Evolutionary conservation across 2,888 invertebrate species (phyloP).

Genomic region (Sesamia inferens): DNA sequence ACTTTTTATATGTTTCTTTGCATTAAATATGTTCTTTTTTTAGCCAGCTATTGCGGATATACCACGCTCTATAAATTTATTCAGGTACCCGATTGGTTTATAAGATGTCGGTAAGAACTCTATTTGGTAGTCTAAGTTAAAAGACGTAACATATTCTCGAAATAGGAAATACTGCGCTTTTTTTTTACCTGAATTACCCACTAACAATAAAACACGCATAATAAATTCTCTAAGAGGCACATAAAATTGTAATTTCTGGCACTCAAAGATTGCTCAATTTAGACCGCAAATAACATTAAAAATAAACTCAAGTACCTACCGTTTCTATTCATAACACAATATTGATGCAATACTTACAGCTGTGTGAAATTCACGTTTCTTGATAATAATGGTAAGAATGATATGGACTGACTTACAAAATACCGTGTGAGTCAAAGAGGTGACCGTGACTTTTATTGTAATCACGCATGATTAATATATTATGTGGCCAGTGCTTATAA

Average conservation of each 20-base stretch:
- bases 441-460: slow-evolving; percentile 53
- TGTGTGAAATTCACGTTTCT: slow-evolving; percentile 56
- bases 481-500: slow-evolving; percentile 4
- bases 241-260: slow-evolving; percentile 3
- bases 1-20: slow-evolving; percentile 33
- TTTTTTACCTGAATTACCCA: background rate
- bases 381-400: slow-evolving; percentile 43
- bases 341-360: slow-evolving; percentile 35
- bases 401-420: slow-evolving; percentile 42
- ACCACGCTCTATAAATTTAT: slow-evolving; percentile 13
- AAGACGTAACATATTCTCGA: background rate
- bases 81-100: background rate
- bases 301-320: slow-evolving; percentile 11
- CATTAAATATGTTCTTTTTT: slow-evolving; percentile 30
- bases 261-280: slow-evolving; percentile 1
- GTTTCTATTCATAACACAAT: slow-evolving; percentile 25
- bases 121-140: background rate
- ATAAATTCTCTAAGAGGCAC: background rate
- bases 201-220: background rate
- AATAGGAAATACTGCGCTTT: background rate
- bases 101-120: background rate
- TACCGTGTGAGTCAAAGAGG: slow-evolving; percentile 38
- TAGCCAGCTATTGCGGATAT: slow-evolving; percentile 14
- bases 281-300: slow-evolving; percentile 13
- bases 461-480: slow-evolving; percentile 22